Percentiles rank a stretch among this genome's conserved stretches.
Conservation (phyloP, 2,888 invertebrate genomes). For the Diachrysia chrysitis region DNA sequence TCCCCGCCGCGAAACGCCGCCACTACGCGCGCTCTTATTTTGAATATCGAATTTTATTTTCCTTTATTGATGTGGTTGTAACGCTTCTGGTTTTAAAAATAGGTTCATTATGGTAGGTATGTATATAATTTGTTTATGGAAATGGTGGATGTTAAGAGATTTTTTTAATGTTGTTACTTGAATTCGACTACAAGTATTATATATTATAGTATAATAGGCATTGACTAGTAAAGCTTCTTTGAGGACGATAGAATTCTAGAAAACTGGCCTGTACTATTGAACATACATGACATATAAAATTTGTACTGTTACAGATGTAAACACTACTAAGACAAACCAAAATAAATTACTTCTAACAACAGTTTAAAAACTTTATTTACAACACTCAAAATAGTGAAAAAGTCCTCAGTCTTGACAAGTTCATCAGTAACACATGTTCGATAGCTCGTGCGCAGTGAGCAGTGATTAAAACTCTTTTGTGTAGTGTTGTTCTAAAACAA, state of each 20-base stretch:
- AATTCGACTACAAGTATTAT: too few species aligned
- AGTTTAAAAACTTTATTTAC: not conserved
- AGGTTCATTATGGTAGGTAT: constrained; percentile 32
- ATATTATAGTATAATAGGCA: too few species aligned
- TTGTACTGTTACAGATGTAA: too few species aligned
- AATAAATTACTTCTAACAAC: too few species aligned
- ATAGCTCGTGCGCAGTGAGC: constrained; percentile 41
- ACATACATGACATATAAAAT: too few species aligned
- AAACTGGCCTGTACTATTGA: too few species aligned
- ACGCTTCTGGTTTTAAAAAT: constrained; percentile 55
- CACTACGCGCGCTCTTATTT: constrained; percentile 70
- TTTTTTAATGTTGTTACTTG: not conserved
- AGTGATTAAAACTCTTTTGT: constrained; percentile 60
- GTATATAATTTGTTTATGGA: constrained; percentile 27
- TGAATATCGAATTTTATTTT: constrained; percentile 58
- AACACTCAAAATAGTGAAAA: not conserved
- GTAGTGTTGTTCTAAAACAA: constrained; percentile 69
- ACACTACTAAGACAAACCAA: too few species aligned
- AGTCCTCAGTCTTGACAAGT: constrained; percentile 20
- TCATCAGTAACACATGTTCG: constrained; percentile 58
- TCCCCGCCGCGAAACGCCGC: constrained; percentile 58
- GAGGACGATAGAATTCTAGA: too few species aligned
- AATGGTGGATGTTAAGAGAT: constrained; percentile 9
- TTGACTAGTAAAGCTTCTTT: too few species aligned
- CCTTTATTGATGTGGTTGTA: constrained; percentile 46